These are phyloP conservation scores for Alligator mississippiensis DNA, from an alignment of 2,113 vertebrate species.

Conservation along the genomic window DNA sequence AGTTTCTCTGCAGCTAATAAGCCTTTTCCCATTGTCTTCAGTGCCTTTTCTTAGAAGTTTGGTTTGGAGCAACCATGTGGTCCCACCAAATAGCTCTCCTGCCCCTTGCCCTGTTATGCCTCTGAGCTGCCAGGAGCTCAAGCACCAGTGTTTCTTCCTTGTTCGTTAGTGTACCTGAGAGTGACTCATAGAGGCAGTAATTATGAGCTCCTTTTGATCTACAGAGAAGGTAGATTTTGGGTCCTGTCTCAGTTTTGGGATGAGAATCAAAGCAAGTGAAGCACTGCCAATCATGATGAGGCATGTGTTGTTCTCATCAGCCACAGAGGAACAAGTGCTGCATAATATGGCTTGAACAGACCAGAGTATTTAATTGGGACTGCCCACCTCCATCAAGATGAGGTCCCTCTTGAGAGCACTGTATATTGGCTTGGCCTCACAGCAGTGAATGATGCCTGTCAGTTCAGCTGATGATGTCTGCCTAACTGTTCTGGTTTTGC, in stretches of 20 bases:
- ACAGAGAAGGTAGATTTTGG: background rate
- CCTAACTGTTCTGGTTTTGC: slow-evolving; percentile 14
- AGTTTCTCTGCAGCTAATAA: background rate
- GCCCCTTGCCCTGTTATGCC: background rate
- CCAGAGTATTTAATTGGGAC: background rate
- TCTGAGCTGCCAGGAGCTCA: background rate
- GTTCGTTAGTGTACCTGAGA: background rate
- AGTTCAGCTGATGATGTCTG: background rate
- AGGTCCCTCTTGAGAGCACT: background rate
- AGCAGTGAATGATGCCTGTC: background rate
- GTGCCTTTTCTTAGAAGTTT: background rate
- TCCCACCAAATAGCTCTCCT: background rate
- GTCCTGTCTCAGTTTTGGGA: background rate
- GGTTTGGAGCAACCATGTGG: background rate
- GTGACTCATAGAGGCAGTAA: background rate
- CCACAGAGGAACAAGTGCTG: background rate
- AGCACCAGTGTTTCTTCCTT: background rate
- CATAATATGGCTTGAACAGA: background rate
- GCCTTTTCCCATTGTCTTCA: background rate
- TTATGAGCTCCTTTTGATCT: background rate
- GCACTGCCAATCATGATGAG: background rate
- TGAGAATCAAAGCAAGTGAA: background rate
- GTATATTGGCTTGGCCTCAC: background rate
- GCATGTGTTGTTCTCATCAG: background rate
- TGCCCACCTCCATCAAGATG: background rate